Evolutionary conservation across 2,888 invertebrate species (phyloP).

Genomic region (Pseudococcus longispinus): DNA sequence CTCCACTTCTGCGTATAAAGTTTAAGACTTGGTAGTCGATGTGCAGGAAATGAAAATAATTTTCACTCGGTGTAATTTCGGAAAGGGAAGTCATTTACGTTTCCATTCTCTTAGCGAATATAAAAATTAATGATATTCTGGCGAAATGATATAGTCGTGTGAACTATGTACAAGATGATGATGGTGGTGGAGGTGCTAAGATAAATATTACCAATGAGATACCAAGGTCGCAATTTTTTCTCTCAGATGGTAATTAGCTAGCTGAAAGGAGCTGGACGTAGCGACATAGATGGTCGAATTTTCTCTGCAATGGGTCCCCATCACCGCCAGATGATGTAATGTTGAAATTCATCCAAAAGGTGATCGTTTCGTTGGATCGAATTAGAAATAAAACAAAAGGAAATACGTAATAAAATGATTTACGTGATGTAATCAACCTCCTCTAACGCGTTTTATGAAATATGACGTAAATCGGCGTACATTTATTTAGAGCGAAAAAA

Average conservation of each 20-base stretch:
- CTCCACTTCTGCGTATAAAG: background rate
- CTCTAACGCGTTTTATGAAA: background rate
- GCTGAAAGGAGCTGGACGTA: background rate
- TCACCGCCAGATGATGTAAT: background rate
- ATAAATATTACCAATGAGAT: background rate
- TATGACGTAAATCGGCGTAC: background rate
- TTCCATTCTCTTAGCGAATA: slow-evolving; percentile 11
- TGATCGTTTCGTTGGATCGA: background rate
- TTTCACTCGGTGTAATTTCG: slow-evolving; percentile 26
- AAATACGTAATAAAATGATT: background rate
- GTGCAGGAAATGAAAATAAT: slow-evolving; percentile 42
- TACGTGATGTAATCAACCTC: background rate
- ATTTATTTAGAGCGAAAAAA: background rate
- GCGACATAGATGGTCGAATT: background rate
- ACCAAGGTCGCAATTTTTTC: background rate
- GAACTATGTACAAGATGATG: background rate
- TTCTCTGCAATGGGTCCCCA: background rate
- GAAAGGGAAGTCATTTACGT: slow-evolving; percentile 33
- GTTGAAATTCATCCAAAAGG: background rate
- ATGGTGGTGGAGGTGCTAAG: too few relatives aligned
- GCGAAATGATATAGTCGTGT: slow-evolving; percentile 5
- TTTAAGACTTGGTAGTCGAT: background rate
- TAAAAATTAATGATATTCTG: slow-evolving; percentile 27
- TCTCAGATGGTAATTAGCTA: background rate
- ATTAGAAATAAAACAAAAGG: background rate